Evolutionary conservation across 2,113 vertebrate species (phyloP).

Genomic region (rabbit (Oryctolagus cuniculus)): mOryCun1.1 NC_091433.1:124189001-124189500

Average conservation of each 20-base stretch:
- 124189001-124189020: background rate
- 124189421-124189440: background rate
- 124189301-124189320: background rate
- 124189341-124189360: background rate
- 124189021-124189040: background rate
- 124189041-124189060: background rate
- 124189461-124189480: background rate
- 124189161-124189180: background rate
- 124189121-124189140: background rate
- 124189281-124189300: background rate
- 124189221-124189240: background rate
- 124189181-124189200: background rate
- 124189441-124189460: constrained; percentile 9
- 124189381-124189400: background rate
- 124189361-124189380: background rate
- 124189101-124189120: background rate
- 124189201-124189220: background rate
- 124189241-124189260: background rate
- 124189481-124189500: background rate
- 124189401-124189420: background rate
- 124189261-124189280: background rate
- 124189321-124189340: background rate
- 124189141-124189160: background rate
- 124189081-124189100: background rate
- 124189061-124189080: background rate